These are phyloP conservation scores for Thecophora atra DNA, from an alignment of 2,888 invertebrate genomes.

Conservation along the genomic window DNA sequence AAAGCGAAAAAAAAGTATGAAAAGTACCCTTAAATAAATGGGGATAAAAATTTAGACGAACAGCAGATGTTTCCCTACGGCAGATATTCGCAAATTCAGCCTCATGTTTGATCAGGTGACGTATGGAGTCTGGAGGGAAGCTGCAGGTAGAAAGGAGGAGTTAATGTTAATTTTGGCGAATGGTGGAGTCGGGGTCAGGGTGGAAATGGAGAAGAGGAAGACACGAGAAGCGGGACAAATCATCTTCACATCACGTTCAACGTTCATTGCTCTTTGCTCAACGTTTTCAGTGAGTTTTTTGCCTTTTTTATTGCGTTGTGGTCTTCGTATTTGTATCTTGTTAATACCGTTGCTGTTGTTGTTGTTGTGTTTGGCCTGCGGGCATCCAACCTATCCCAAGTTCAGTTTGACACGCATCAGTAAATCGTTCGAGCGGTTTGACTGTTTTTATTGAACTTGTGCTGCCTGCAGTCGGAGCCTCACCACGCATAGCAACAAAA, in stretches of 20 bases:
- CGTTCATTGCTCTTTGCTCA: constrained; percentile 39
- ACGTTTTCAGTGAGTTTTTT: constrained; percentile 10
- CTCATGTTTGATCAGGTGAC: not conserved
- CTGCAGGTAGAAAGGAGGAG: constrained; percentile 17
- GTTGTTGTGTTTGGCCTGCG: constrained; percentile 48
- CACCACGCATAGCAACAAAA: constrained; percentile 40
- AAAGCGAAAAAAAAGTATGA: not conserved
- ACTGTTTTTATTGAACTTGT: constrained; percentile 59
- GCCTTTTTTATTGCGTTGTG: constrained; percentile 43
- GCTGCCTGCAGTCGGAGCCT: constrained; percentile 51
- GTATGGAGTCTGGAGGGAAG: not conserved
- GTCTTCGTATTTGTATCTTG: constrained; percentile 21
- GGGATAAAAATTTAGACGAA: constrained; percentile 21
- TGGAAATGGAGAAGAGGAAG: constrained; percentile 7
- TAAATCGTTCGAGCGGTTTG: constrained; percentile 32
- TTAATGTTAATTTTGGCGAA: constrained; percentile 42
- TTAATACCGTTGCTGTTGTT: constrained; percentile 54
- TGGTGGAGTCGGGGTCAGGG: constrained; percentile 44
- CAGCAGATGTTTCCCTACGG: constrained; percentile 43
- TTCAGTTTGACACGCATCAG: constrained; percentile 61
- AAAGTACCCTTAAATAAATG: not conserved
- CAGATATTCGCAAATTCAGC: constrained; percentile 12
- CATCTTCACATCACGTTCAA: constrained; percentile 19
- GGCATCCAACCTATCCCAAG: constrained; percentile 64
- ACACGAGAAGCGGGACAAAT: constrained; percentile 17